phyloP scores from a whole-genome alignment of 2,888 invertebrate genomes.

The Andrena chrysosceles region DNA sequence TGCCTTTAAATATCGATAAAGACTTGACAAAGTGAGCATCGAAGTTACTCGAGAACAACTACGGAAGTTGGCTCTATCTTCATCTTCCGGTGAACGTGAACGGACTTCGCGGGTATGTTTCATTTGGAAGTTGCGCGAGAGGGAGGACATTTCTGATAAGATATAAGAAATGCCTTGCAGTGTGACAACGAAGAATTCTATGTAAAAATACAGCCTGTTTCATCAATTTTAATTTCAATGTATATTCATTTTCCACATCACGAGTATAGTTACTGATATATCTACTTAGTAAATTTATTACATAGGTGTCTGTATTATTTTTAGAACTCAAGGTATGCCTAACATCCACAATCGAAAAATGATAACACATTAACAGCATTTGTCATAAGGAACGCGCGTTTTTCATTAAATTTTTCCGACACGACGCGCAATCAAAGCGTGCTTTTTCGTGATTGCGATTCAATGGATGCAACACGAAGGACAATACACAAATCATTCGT shows the following conservation, averaged over 20 bases:
- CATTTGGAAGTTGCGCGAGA: conserved; percentile 8
- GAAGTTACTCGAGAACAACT: conserved; percentile 54
- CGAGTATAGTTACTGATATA: neutral
- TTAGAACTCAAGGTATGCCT: neutral
- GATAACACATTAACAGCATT: neutral
- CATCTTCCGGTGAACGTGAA: conserved; percentile 41
- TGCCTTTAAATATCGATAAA: conserved; percentile 61
- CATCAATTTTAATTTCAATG: too few relatives aligned
- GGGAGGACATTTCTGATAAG: conserved; percentile 17
- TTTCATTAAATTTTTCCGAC: neutral
- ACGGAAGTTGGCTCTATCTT: conserved; percentile 46
- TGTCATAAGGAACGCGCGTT: neutral
- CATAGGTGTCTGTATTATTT: too few relatives aligned
- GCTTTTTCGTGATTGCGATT: neutral
- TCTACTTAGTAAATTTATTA: neutral
- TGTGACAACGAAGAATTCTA: neutral
- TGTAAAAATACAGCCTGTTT: neutral
- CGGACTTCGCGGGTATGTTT: conserved; percentile 23
- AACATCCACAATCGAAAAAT: neutral
- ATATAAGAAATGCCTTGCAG: neutral
- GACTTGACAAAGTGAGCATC: conserved; percentile 57
- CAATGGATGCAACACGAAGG: neutral
- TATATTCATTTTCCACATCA: too few relatives aligned
- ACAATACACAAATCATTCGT: conserved; percentile 12
- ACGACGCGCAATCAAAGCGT: conserved; percentile 19